Base-by-base conservation (phyloP, 2,888 invertebrate genomes). In the Myopa tessellatipennis region DNA sequence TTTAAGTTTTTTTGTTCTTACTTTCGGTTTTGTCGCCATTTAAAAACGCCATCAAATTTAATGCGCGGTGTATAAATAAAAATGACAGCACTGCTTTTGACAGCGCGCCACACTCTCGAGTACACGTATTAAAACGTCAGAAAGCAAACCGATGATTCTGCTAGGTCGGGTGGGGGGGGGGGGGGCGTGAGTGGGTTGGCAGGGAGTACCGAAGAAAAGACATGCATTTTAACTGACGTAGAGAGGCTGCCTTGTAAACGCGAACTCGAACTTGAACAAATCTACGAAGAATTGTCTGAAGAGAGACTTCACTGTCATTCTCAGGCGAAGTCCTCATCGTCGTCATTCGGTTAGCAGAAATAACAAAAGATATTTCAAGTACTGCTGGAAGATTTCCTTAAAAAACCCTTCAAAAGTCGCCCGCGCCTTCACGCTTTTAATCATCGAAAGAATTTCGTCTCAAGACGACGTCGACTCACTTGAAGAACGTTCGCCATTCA, bases 321-420 rank as follows among this genome's bases (percentile, higher is more conserved):
- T 5, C 61, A 61, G 61, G 61, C 65, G 65, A 65, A 65, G 14
- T 38, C 34, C 65, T 65, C 36, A 18, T 61, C 26, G 34, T 34
- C 26, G 34, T 34, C 34, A 63, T 63, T 63, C 34, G 26, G 26
- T 63, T 63, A 34, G 8, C 4, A 63, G 26, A 63, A 26, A 26
- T 18, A 8, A 26, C 26, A 4, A 63, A 63, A 63, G 26, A 26
- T 26, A 26, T 26, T 26, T 26, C 26, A 26, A 26, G 34, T 63
- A 26, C 26, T 63, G 61, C 26, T 63, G n/a, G 61, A 58, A 6
- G 58, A 18, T 26, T 10, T 50, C 50, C 50, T 3, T 50, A 50
- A 50, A 50, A 14, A 18, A 63, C 4, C 61, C n/a, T 3, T 63
- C 26, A 8, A 50, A 26, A 26, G 1, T 50, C 50, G 1, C 26